A percentile compares a stretch with the other conserved stretches of the same genome.
phyloP scores from a whole-genome alignment of 2,888 invertebrate species.

The Aporophyla lueneburgensis region DNA sequence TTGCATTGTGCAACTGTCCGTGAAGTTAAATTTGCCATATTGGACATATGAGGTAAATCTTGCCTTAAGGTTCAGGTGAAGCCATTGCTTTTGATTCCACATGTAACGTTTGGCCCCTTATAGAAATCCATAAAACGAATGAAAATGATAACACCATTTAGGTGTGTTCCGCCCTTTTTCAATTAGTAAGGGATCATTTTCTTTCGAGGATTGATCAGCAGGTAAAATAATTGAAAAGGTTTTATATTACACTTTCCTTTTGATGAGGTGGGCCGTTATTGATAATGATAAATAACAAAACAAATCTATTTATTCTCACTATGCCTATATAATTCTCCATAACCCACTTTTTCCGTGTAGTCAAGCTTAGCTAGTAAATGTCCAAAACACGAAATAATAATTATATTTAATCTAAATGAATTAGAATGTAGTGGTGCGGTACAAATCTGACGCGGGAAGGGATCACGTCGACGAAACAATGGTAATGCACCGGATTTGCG shows the following conservation, averaged over 20 bases:
- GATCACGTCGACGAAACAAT: constrained; percentile 55
- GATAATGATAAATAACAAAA: background rate
- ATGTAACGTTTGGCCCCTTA: background rate
- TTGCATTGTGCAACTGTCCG: constrained; percentile 45
- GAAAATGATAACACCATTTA: background rate
- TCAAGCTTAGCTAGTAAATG: background rate
- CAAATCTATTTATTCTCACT: background rate
- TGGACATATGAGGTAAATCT: constrained; percentile 19
- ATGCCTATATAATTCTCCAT: background rate
- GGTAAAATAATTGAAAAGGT: background rate
- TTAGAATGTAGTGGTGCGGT: constrained; percentile 29
- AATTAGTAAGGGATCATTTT: background rate
- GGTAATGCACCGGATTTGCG: constrained; percentile 34
- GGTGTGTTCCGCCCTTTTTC: background rate
- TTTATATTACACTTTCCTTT: background rate
- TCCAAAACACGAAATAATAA: constrained; percentile 17
- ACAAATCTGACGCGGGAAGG: constrained; percentile 55
- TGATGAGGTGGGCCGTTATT: background rate
- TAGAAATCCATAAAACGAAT: background rate
- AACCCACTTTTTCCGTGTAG: background rate
- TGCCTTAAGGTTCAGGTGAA: background rate
- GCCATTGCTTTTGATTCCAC: background rate
- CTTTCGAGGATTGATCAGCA: background rate
- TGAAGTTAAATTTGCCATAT: constrained; percentile 35
- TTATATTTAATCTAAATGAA: constrained; percentile 14